A percentile compares a stretch with the other conserved stretches of the same genome.
Conservation (phyloP, 2,797 vertebrate species). For the Periophthalmus magnuspinnatus region DNA sequence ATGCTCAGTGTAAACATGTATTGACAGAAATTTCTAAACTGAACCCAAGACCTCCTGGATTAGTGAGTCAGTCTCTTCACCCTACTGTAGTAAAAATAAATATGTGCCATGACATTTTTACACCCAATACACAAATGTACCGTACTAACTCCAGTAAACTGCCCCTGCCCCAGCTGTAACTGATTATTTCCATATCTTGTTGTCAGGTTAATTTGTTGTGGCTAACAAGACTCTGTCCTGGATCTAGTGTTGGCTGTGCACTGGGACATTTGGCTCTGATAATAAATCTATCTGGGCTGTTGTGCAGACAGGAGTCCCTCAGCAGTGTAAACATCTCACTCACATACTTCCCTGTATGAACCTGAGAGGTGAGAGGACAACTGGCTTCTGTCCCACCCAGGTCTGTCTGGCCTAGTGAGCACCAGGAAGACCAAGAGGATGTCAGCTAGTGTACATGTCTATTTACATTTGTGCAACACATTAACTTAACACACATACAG, state of each 20-base stretch:
- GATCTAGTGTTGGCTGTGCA: conserved; percentile 19
- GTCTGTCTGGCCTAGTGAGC: conserved; percentile 52
- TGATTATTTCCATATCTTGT: not conserved
- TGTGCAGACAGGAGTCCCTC: conserved; percentile 44
- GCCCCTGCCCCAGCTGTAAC: not conserved
- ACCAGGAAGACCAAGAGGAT: conserved; percentile 30
- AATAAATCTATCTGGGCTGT: conserved; percentile 48
- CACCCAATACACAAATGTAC: conserved; percentile 13
- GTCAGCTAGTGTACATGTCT: not conserved
- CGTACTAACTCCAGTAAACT: conserved; percentile 8
- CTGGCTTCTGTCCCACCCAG: conserved; percentile 53
- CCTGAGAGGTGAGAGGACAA: conserved; percentile 49
- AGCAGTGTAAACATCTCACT: conserved; percentile 65
- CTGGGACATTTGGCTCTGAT: conserved; percentile 35
- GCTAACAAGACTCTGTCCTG: conserved; percentile 19
- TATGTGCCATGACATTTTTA: not conserved
- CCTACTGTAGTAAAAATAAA: not conserved
- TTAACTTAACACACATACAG: no score
- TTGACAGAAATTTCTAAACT: no score
- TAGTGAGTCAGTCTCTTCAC: not conserved
- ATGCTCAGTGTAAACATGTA: no score
- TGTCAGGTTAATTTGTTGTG: conserved; percentile 22
- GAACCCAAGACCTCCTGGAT: not conserved
- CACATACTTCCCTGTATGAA: conserved; percentile 50
- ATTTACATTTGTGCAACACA: not conserved